Base-by-base conservation (phyloP, 2,797 vertebrate species). In the Enteromius afrohamiltoni region DNA sequence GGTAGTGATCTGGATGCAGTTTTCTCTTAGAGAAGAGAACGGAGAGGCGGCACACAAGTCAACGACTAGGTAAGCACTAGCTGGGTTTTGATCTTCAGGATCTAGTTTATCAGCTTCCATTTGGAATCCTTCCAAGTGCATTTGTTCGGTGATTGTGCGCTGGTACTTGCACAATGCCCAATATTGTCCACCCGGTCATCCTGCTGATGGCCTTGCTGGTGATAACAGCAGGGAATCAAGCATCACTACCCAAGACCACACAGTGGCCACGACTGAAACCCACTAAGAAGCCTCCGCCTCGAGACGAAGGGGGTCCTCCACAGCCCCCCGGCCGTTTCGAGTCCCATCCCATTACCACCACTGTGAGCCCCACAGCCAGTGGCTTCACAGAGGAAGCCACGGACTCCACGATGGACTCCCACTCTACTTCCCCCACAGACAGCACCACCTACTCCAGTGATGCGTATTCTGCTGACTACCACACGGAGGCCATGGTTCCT, bases 261-360 rank as follows among this genome's bases (percentile, higher is more conserved):
- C 95, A 93, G 0, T 92, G 89, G 31, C 90, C 94, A 80, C 95
- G 92, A 89, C 92, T 94, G 83, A 96, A 93, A 87, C 93, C 89
- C 90, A 96, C 93, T 0, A 96, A 96, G 89, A 97, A 95, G 92
- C 93, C 93, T 10, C 91, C 29, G 8, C 40, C 90, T 68, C 87
- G 84, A 64, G 80, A 81, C 1, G 90, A 87, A 45, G 91, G 85
- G 1, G 86, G 86, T 1, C 67, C 87, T 60, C 77, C 86, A 42
- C 85, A 82, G 29, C 64, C 60, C 0, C 86, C 88, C 14, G 75
- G 89, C 17, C 85, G 67, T 2, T 45, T 92, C 0, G 90, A 88
- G 29, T 85, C 76, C 7, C 80, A 83, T 37, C 87, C 83, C 64
- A 90, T 90, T 88, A 90, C 93, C 29, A 93, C 93, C n/a, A 88